Percentiles rank a stretch among this genome's conserved stretches.
These are phyloP conservation scores for Trogon melanurus DNA, from an alignment of 2,113 vertebrate genomes.

Conservation along the genomic window DNA sequence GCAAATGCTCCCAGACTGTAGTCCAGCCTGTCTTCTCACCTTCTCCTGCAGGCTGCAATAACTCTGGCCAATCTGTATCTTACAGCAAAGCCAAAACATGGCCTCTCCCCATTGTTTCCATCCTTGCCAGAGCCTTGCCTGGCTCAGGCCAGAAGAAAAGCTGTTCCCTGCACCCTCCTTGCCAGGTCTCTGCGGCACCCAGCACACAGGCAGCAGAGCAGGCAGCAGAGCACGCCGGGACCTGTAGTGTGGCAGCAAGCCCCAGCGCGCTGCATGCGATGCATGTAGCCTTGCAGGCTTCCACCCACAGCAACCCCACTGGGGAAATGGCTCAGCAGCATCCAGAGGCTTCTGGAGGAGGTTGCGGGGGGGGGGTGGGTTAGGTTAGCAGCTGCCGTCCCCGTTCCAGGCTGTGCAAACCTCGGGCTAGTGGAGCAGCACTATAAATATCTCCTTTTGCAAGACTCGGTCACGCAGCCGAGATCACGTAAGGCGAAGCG, in stretches of 20 bases:
- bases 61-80: not conserved
- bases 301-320: not conserved
- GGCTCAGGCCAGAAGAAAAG: not conserved
- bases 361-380: fast-evolving
- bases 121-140: not conserved
- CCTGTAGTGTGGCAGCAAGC: conserved; percentile 12
- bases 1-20: not conserved
- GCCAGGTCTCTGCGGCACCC: not conserved
- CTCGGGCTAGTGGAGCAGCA: not conserved
- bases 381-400: not conserved
- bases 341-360: not conserved
- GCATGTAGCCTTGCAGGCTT: not conserved
- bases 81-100: not conserved
- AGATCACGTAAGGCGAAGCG: not conserved
- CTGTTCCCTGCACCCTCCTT: not conserved
- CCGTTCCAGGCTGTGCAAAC: not conserved
- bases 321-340: not conserved
- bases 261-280: not conserved
- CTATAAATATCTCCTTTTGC: conserved; percentile 14
- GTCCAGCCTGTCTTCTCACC: not conserved
- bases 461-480: not conserved
- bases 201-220: not conserved
- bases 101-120: not conserved
- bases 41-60: not conserved
- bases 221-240: not conserved